phyloP scores from a whole-genome alignment of 2,888 invertebrate species.

The Leucophenga montana region DNA sequence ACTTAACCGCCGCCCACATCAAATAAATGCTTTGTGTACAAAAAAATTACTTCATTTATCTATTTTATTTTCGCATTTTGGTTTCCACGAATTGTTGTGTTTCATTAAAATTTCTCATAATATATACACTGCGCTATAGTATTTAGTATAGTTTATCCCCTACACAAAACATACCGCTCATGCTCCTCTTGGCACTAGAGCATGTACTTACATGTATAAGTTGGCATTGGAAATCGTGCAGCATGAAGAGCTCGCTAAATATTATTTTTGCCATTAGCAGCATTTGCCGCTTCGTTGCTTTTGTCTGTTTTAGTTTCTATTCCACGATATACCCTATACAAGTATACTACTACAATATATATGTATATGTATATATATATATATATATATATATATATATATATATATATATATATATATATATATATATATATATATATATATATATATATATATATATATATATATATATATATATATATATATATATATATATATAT shows the following conservation, averaged over 20 bases:
- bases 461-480: too few species aligned
- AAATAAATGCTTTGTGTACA: neutral
- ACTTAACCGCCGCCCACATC: neutral
- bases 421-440: too few species aligned
- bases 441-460: too few species aligned
- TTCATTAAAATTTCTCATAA: neutral
- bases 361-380: too few species aligned
- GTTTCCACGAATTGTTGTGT: neutral
- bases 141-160: too few species aligned
- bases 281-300: constrained; percentile 19
- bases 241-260: constrained; percentile 42
- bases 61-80: neutral
- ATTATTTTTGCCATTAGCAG: constrained; percentile 48
- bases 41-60: too few species aligned
- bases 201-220: neutral
- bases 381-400: too few species aligned
- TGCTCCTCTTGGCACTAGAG: neutral
- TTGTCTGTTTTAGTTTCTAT: neutral
- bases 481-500: too few species aligned
- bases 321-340: neutral
- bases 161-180: neutral
- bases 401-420: too few species aligned
- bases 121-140: too few species aligned
- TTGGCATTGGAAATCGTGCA: constrained; percentile 15
- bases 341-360: constrained; percentile 46